These are phyloP conservation scores for Xanthorhoe spadicearia DNA, from an alignment of 2,888 invertebrate species.

Conservation along the genomic window DNA sequence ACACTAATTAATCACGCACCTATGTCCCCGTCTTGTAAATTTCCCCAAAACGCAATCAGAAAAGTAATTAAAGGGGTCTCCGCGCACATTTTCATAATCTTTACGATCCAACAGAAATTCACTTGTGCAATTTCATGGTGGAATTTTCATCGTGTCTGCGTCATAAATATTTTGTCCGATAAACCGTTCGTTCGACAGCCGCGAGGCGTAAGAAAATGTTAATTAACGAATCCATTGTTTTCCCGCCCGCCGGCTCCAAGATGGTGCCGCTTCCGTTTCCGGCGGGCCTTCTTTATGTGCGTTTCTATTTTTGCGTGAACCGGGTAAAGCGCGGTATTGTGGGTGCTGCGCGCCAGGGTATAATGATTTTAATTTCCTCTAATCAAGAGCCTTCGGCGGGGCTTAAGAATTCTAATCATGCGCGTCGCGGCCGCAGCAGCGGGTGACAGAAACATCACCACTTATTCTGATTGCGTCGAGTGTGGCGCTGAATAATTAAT, in stretches of 20 bases:
- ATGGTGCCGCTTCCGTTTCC: constrained; percentile 85
- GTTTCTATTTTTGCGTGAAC: constrained; percentile 82
- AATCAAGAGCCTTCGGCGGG: constrained; percentile 83
- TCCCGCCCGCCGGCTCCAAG: constrained; percentile 86
- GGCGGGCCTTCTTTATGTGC: constrained; percentile 82
- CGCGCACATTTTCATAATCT: constrained; percentile 56
- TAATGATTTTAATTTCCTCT: constrained; percentile 86
- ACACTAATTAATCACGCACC: constrained; percentile 43
- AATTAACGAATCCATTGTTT: constrained; percentile 92
- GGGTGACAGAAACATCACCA: constrained; percentile 84
- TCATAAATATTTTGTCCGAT: constrained; percentile 85
- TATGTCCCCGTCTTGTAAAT: constrained; percentile 33
- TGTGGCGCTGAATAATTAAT: constrained; percentile 85
- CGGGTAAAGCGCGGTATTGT: constrained; percentile 74
- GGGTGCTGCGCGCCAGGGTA: constrained; percentile 74
- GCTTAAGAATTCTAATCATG: constrained; percentile 85
- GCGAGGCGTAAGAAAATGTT: constrained; percentile 89
- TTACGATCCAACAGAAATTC: constrained; percentile 59
- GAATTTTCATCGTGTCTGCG: constrained; percentile 78
- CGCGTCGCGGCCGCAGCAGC: constrained; percentile 60
- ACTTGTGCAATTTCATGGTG: constrained; percentile 73
- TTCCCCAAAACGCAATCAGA: constrained; percentile 41
- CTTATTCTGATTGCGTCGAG: constrained; percentile 85
- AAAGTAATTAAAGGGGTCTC: constrained; percentile 47
- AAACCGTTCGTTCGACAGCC: constrained; percentile 85